A percentile compares a stretch with the other conserved stretches of the same genome.
phyloP scores from a whole-genome alignment of 2,113 vertebrate genomes.

The Otocyon megalotis region DNA sequence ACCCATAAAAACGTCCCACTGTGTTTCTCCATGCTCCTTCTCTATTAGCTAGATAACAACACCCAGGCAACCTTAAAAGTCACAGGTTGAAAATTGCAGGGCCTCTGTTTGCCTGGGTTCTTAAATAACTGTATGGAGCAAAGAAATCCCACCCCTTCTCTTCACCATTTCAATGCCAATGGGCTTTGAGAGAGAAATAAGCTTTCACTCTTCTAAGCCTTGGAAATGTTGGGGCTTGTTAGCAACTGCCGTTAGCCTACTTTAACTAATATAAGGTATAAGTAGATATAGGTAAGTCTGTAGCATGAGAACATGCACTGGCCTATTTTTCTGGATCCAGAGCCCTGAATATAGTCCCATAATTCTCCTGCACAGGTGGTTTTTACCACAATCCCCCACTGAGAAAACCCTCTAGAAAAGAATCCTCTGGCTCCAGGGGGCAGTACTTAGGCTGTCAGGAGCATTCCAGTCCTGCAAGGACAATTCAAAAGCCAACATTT shows the following conservation, averaged over 20 bases:
- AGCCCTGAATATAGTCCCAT: neutral
- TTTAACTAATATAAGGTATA: neutral
- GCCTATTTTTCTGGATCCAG: slow-evolving; percentile 20
- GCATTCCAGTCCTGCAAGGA: neutral
- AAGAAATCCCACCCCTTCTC: neutral
- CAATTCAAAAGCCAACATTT: neutral
- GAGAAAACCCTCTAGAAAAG: slow-evolving; percentile 15
- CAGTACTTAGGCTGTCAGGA: neutral
- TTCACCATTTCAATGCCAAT: neutral
- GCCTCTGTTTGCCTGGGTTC: neutral
- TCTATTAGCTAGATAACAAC: neutral
- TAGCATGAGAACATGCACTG: neutral
- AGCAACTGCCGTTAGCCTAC: neutral
- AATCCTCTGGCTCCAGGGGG: neutral
- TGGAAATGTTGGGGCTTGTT: neutral
- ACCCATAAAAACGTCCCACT: neutral
- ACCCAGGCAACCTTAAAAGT: neutral
- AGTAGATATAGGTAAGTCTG: neutral
- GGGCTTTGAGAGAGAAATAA: neutral
- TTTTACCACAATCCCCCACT: neutral
- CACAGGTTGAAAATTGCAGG: neutral
- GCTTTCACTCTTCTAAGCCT: neutral
- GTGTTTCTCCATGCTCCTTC: neutral
- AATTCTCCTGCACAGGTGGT: neutral
- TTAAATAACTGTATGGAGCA: neutral